Percentiles rank a stretch among this genome's conserved stretches.
phyloP scores from a whole-genome alignment of 2,113 vertebrate genomes.

The Casuarius casuarius region DNA sequence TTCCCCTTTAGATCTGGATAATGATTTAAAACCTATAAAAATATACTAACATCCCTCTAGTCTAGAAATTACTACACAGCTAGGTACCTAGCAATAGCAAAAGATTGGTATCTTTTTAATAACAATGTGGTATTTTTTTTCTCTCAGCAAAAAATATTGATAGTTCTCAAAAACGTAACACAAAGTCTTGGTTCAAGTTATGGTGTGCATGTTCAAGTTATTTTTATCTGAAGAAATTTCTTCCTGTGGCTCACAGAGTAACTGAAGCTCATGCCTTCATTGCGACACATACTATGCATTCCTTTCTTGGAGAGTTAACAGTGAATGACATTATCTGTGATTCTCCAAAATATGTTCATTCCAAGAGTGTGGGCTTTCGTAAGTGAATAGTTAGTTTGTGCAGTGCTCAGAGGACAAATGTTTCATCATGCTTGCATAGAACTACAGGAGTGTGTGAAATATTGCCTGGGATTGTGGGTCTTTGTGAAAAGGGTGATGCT shows the following conservation, averaged over 20 bases:
- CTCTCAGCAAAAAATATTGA: not conserved
- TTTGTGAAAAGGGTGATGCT: not conserved
- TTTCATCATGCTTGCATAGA: not conserved
- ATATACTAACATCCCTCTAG: not conserved
- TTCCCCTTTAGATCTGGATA: not conserved
- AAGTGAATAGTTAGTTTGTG: slow-evolving; percentile 12
- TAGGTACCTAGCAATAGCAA: not conserved
- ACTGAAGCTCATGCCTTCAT: not conserved
- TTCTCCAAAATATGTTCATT: not conserved
- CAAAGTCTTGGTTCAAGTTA: not conserved
- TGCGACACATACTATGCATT: not conserved
- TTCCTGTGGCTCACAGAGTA: not conserved
- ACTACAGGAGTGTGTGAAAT: slow-evolving; percentile 1
- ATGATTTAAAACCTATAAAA: not conserved
- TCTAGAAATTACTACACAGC: not conserved
- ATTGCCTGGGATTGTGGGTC: not conserved
- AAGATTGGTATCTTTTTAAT: not conserved
- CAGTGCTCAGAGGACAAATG: not conserved
- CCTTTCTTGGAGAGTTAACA: slow-evolving; percentile 22
- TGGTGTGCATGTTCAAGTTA: not conserved
- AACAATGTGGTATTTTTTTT: not conserved
- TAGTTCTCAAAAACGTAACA: not conserved
- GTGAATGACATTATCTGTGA: not conserved
- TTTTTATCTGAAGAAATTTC: slow-evolving; percentile 20
- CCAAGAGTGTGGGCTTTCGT: not conserved